Percentiles rank a stretch among this genome's conserved stretches.
Conservation (phyloP, 2,797 vertebrate genomes). For the Sebastolobus altivelis region DNA sequence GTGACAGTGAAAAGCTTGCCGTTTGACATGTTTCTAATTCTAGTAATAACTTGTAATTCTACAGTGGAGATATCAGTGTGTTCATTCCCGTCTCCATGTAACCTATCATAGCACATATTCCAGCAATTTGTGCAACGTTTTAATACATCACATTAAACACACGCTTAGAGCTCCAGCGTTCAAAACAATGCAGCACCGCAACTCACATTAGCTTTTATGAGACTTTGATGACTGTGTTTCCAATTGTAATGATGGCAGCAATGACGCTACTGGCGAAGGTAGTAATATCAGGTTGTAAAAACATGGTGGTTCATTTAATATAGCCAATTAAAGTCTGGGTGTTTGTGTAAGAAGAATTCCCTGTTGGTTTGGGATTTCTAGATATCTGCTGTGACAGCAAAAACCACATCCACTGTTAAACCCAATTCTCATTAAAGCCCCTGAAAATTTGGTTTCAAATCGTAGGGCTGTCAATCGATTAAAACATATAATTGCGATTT, state of each 20-base stretch:
- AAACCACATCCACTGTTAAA: background rate
- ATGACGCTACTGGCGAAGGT: slow-evolving; percentile 5
- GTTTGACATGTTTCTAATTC: slow-evolving; percentile 19
- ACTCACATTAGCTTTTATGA: slow-evolving; percentile 23
- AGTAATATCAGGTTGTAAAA: slow-evolving; percentile 32
- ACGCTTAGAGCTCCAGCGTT: background rate
- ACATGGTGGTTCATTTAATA: slow-evolving; percentile 26
- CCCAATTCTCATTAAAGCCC: background rate
- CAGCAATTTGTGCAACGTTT: background rate
- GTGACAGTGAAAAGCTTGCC: slow-evolving; percentile 12
- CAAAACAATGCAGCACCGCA: background rate
- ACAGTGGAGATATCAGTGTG: background rate
- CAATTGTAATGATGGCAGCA: slow-evolving; percentile 2
- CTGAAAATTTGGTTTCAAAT: background rate
- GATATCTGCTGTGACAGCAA: slow-evolving; percentile 13
- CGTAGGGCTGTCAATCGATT: too few species aligned
- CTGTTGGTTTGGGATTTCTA: slow-evolving; percentile 14
- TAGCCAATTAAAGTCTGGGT: slow-evolving; percentile 22
- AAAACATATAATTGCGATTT: too few species aligned
- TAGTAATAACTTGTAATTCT: slow-evolving; percentile 4
- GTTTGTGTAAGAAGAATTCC: slow-evolving; percentile 25
- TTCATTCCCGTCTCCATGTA: background rate
- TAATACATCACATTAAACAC: slow-evolving; percentile 34
- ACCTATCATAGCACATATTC: background rate
- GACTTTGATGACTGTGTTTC: slow-evolving; percentile 6